Percentiles rank a stretch among this genome's conserved stretches.
These are phyloP conservation scores for Nomada ferruginata DNA, from an alignment of 2,888 invertebrate species.

Conservation along the genomic window DNA sequence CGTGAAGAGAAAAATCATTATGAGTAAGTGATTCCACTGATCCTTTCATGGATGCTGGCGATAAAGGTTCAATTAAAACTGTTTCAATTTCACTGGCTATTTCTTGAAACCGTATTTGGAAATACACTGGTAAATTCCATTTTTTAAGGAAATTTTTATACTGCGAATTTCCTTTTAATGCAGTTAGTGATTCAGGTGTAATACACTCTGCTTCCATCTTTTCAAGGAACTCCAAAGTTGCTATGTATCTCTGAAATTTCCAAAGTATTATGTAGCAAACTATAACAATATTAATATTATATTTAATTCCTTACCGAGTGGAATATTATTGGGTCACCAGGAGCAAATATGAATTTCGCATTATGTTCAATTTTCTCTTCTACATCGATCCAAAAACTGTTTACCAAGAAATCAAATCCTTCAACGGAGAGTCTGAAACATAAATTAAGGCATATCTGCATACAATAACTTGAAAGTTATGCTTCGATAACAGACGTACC, in stretches of 20 bases:
- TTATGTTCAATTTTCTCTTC: conserved; percentile 93
- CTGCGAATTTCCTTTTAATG: conserved; percentile 88
- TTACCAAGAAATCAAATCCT: conserved; percentile 91
- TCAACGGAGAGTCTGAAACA: conserved; percentile 83
- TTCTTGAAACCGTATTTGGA: conserved; percentile 97
- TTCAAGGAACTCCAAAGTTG: conserved; percentile 90
- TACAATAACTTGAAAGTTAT: background rate
- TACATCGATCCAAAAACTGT: conserved; percentile 95
- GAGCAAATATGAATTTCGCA: conserved; percentile 93
- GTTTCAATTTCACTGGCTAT: conserved; percentile 88
- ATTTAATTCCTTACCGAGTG: conserved; percentile 85
- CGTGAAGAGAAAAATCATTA: conserved; percentile 78
- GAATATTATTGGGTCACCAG: conserved; percentile 95
- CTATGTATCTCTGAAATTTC: conserved; percentile 87
- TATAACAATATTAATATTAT: background rate
- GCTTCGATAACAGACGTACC: conserved; percentile 80
- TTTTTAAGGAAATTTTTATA: conserved; percentile 92
- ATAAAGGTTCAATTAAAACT: conserved; percentile 76
- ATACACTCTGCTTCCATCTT: conserved; percentile 89
- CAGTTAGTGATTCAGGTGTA: conserved; percentile 86
- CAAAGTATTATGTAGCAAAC: conserved; percentile 16
- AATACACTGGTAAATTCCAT: conserved; percentile 98
- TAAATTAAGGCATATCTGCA: conserved; percentile 52
- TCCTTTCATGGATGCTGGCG: conserved; percentile 73
- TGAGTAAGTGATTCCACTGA: conserved; percentile 64